phyloP scores from a whole-genome alignment of 2,113 vertebrate genomes.

The Phyllopteryx taeniolatus region DNA sequence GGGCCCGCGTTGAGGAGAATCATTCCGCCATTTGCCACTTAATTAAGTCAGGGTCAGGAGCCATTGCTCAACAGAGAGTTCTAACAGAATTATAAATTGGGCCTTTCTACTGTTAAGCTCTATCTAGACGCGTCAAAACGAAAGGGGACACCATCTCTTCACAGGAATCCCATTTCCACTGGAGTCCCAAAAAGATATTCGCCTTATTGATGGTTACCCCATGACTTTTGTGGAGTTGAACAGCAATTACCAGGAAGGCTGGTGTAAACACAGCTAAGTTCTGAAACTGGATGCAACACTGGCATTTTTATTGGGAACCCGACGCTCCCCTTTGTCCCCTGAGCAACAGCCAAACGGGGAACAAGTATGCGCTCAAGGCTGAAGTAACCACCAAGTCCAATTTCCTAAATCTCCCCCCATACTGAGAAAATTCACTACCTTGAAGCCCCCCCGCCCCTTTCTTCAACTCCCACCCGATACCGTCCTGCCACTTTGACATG shows the following conservation, averaged over 20 bases:
- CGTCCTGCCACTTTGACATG: slow-evolving; percentile 74
- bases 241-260: slow-evolving; percentile 13
- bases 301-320: slow-evolving; percentile 61
- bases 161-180: slow-evolving; percentile 52
- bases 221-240: slow-evolving; percentile 29
- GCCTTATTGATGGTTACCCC: slow-evolving; percentile 42
- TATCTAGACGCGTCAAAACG: slow-evolving; percentile 53
- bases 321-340: slow-evolving; percentile 58
- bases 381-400: slow-evolving; percentile 61
- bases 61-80: slow-evolving; percentile 64
- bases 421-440: slow-evolving; percentile 67
- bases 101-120: slow-evolving; percentile 55
- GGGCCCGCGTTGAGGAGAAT: slow-evolving; percentile 72
- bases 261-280: slow-evolving; percentile 25
- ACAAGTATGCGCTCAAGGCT: slow-evolving; percentile 66
- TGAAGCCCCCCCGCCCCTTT: slow-evolving; percentile 40
- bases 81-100: slow-evolving; percentile 70
- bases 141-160: slow-evolving; percentile 58
- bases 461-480: slow-evolving; percentile 28
- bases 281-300: slow-evolving; percentile 17
- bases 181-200: slow-evolving; percentile 14
- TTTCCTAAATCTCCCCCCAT: slow-evolving; percentile 71
- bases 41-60: slow-evolving; percentile 77
- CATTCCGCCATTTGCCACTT: slow-evolving; percentile 77
- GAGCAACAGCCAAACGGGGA: slow-evolving; percentile 71